These are phyloP conservation scores for Ranitomeya variabilis DNA, from an alignment of 2,113 vertebrate species.

Conservation along the genomic window DNA sequence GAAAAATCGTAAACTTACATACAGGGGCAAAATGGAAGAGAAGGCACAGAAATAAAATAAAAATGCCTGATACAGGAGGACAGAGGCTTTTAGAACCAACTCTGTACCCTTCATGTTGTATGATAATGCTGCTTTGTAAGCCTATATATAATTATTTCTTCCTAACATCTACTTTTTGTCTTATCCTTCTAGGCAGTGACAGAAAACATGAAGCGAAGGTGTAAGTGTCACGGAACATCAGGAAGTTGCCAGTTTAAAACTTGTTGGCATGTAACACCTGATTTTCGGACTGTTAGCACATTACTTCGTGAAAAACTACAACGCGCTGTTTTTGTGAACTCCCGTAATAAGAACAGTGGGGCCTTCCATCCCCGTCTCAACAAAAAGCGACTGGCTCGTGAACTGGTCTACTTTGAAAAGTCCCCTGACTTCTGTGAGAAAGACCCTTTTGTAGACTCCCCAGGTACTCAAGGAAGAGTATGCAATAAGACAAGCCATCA, in stretches of 20 bases:
- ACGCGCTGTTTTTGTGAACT: constrained; percentile 84
- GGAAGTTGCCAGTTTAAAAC: constrained; percentile 95
- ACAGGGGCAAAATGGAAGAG: no score
- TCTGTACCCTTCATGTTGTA: background rate
- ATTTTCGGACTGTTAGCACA: constrained; percentile 83
- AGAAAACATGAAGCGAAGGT: constrained; percentile 89
- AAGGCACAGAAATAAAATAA: no score
- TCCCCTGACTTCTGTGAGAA: constrained; percentile 88
- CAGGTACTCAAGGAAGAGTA: constrained; percentile 81
- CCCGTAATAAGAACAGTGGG: constrained; percentile 88
- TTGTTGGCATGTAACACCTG: constrained; percentile 88
- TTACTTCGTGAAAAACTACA: constrained; percentile 81
- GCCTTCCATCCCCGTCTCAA: constrained; percentile 80
- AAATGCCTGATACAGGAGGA: no score
- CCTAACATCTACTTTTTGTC: background rate
- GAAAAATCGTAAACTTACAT: no score
- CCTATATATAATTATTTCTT: background rate
- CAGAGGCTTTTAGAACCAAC: background rate
- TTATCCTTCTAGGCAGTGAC: constrained; percentile 76
- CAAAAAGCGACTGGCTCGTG: constrained; percentile 77
- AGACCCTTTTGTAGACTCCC: constrained; percentile 76
- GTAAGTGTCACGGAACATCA: constrained; percentile 90
- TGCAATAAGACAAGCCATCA: constrained; percentile 87
- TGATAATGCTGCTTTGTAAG: background rate
- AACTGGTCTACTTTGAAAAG: constrained; percentile 90